phyloP scores from a whole-genome alignment of 2,797 vertebrate species.

The Carcharodon carcharias region DNA sequence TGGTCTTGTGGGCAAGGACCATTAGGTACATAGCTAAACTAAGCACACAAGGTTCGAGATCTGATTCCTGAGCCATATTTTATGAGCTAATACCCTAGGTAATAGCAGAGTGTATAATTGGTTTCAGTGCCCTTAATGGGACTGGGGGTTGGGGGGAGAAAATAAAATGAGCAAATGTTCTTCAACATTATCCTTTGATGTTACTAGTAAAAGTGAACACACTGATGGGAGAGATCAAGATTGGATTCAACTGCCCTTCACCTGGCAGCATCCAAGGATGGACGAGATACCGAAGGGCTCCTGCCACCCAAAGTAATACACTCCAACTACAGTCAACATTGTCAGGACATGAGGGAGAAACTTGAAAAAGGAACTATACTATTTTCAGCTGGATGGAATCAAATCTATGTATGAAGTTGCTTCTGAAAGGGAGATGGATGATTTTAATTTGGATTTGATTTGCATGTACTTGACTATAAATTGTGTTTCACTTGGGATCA shows the following conservation, averaged over 20 bases:
- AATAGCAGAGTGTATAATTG: neutral
- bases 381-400: neutral
- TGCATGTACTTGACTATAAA: neutral
- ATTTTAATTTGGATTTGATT: neutral
- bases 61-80: slow-evolving; percentile 1
- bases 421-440: neutral
- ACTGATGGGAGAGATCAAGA: neutral
- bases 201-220: neutral
- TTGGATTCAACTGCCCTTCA: neutral
- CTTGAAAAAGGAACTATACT: neutral
- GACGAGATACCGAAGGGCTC: neutral
- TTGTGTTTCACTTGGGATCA: neutral
- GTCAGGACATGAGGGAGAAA: neutral
- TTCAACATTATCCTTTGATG: neutral
- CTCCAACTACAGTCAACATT: neutral
- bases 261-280: neutral
- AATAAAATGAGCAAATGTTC: neutral
- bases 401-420: neutral
- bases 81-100: slow-evolving; percentile 11
- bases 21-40: slow-evolving; percentile 19
- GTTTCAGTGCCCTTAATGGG: neutral
- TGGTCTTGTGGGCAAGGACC: slow-evolving; percentile 6
- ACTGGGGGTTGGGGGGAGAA: neutral
- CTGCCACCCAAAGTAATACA: neutral
- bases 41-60: neutral